These are phyloP conservation scores for Trichonephila inaurata DNA, from an alignment of 1,140 invertebrate genomes.

Conservation along the genomic window DNA sequence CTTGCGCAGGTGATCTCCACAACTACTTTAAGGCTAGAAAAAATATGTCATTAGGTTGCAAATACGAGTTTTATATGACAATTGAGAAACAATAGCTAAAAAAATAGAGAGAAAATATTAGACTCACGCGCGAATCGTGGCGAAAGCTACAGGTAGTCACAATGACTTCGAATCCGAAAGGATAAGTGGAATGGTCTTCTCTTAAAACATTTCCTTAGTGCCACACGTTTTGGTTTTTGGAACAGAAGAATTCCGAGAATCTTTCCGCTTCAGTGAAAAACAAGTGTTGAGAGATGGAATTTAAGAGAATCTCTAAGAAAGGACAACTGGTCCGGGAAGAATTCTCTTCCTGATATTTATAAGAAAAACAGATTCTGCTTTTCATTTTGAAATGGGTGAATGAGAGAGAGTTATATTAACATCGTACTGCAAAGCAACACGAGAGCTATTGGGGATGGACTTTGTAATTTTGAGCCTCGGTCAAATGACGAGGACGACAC, in stretches of 20 bases:
- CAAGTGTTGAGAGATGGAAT: not conserved
- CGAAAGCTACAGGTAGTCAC: constrained; percentile 23
- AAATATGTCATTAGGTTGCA: constrained; percentile 41
- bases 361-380: not conserved
- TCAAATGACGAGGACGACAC: not conserved
- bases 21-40: not conserved
- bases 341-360: not conserved
- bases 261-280: not conserved
- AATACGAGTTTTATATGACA: constrained; percentile 39
- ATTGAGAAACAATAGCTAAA: constrained; percentile 38
- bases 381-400: too few relatives aligned
- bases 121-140: not conserved
- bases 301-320: not conserved
- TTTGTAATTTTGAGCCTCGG: too few relatives aligned
- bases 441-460: too few relatives aligned
- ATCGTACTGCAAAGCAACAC: too few relatives aligned
- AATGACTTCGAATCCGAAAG: not conserved
- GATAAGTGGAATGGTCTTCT: constrained; percentile 22
- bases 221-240: not conserved
- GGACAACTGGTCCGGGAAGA: not conserved
- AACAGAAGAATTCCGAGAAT: constrained; percentile 9
- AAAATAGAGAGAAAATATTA: constrained; percentile 1
- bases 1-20: not conserved
- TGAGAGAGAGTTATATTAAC: too few relatives aligned
- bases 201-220: not conserved